Conservation (phyloP, 2,888 invertebrate species). For the Pecten maximus region DNA sequence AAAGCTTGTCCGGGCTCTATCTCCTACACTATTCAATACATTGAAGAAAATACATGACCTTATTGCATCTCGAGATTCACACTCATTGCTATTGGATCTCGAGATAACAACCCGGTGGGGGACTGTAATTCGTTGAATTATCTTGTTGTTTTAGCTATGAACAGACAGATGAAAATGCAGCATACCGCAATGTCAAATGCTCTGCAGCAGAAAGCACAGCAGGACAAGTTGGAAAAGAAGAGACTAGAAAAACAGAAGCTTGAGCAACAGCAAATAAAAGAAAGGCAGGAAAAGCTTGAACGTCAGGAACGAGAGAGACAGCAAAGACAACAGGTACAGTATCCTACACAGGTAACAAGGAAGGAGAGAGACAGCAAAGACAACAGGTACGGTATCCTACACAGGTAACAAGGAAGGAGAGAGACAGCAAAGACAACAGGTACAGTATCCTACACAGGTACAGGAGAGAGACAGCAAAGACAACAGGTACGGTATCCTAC, state of each 20-base stretch:
- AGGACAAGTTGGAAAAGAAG: not conserved
- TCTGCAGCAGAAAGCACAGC: slow-evolving; percentile 37
- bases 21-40: no score
- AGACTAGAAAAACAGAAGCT: slow-evolving; percentile 6
- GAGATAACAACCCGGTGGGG: no score
- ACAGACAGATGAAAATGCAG: slow-evolving; percentile 43
- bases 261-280: slow-evolving; percentile 38
- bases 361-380: slow-evolving; percentile 9
- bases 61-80: no score
- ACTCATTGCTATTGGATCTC: no score
- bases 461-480: not conserved
- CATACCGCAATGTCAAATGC: not conserved
- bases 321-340: slow-evolving; percentile 38
- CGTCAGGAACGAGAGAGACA: slow-evolving; percentile 21
- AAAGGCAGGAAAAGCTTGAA: slow-evolving; percentile 6
- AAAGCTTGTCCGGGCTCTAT: no score
- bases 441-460: not conserved
- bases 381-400: not conserved
- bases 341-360: slow-evolving; percentile 7
- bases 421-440: slow-evolving; percentile 41
- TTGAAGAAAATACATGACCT: no score
- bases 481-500: not conserved
- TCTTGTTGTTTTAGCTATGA: slow-evolving; percentile 40
- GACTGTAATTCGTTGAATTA: no score
- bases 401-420: slow-evolving; percentile 36